Percentiles rank a stretch among this genome's conserved stretches.
phyloP scores from a whole-genome alignment of 1,140 invertebrate genomes.

The Drosophila kurseongensis region DNA sequence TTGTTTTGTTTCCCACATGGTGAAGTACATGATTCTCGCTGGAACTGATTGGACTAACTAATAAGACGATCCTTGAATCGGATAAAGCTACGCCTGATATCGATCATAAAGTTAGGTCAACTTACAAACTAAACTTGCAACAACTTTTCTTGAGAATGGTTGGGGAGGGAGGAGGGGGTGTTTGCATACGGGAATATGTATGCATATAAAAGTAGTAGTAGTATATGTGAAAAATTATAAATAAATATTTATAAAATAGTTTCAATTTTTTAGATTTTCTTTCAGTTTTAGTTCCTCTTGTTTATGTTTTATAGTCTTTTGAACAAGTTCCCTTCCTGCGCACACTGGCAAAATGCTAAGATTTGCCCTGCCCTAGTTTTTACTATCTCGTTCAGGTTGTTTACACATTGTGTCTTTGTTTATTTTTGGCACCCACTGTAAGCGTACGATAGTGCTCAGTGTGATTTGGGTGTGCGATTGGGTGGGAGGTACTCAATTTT shows the following conservation, averaged over 20 bases:
- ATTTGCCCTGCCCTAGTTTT: constrained; percentile 46
- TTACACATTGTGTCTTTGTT: constrained; percentile 34
- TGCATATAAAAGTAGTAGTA: constrained; percentile 54
- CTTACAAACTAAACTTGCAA: constrained; percentile 74
- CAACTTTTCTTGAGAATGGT: constrained; percentile 47
- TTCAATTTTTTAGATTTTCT: constrained; percentile 47
- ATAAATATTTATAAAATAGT: constrained; percentile 83
- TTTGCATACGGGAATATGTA: constrained; percentile 52
- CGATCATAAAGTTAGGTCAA: constrained; percentile 56
- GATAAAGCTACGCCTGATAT: constrained; percentile 77
- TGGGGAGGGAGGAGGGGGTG: not conserved
- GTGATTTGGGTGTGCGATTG: constrained; percentile 24
- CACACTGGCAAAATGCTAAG: constrained; percentile 38
- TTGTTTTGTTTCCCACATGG: constrained; percentile 30
- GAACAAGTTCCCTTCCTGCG: constrained; percentile 70
- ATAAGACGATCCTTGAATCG: constrained; percentile 54
- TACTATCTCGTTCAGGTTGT: constrained; percentile 42
- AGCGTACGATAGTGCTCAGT: constrained; percentile 5
- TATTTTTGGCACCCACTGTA: constrained; percentile 75
- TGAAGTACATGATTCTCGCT: constrained; percentile 64
- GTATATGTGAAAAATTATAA: constrained; percentile 73
- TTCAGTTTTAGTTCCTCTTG: constrained; percentile 40
- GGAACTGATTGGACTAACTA: constrained; percentile 78
- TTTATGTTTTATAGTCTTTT: constrained; percentile 70
- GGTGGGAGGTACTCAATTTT: constrained; percentile 54